These are phyloP conservation scores for Bungarus multicinctus DNA, from an alignment of 2,113 vertebrate species.

Conservation along the genomic window DNA sequence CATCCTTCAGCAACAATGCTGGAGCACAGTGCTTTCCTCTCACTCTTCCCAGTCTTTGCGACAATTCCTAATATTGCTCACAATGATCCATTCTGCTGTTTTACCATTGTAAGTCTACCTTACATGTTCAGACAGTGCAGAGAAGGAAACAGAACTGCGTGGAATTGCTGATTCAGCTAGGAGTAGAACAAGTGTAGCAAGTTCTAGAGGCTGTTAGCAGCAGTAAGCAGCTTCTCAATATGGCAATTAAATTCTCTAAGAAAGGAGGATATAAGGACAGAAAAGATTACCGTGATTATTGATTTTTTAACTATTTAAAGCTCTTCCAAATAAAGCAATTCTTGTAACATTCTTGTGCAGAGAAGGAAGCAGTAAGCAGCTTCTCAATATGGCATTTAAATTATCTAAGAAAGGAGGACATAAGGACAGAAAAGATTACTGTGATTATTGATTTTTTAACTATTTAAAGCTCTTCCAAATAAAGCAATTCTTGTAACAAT, in stretches of 20 bases:
- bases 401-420: background rate
- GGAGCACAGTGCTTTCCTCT: background rate
- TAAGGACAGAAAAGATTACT: background rate
- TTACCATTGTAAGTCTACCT: background rate
- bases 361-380: background rate
- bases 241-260: background rate
- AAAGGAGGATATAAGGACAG: background rate
- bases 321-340: background rate
- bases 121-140: background rate
- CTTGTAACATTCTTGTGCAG: too few relatives aligned
- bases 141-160: background rate
- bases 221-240: background rate
- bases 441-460: background rate
- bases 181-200: background rate
- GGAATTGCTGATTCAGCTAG: background rate
- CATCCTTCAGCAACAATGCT: background rate
- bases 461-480: background rate
- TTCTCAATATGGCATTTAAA: background rate
- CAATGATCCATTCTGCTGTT: background rate
- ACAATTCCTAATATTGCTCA: background rate
- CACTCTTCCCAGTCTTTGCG: background rate
- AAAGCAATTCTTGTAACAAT: background rate
- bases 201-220: background rate
- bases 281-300: background rate
- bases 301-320: background rate